Evolutionary conservation across 2,797 vertebrate species (phyloP), one percentile per base, ranked within the genome.

Genomic region (Babyrousa celebensis): DNA sequence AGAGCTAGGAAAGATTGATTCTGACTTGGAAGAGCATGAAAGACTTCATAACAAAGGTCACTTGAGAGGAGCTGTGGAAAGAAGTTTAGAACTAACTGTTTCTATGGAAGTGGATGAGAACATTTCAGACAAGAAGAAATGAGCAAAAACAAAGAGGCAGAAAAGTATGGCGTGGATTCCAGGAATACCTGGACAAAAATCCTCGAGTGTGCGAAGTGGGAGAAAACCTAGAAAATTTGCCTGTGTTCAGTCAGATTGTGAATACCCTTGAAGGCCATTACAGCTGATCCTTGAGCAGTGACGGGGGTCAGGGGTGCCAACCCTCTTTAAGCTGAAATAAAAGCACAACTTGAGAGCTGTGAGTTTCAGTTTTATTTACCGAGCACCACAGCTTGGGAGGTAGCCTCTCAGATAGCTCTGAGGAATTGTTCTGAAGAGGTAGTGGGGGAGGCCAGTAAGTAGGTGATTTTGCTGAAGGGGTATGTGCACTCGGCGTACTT

Each of bases 61-160:
- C 11, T 60, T 82, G 67, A 65, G 29, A 95, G 14, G 23, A 78
- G 14, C 18, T 58, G 11, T 40, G 52, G 40, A 83, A 82, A 89
- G 32, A 74, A 20, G 4, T n/a, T 7, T 72, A 36, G 36, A 89
- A 77, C 15, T 85, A 89, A 77, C 15, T 85, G 43, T 72, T 16
- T 89, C 78, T 72, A 12, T 79, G 65, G 72, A 85, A 72, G 63
- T 65, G 48, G 9, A 29, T 58, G 32, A 71, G 29, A 58, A 23
- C 29, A 72, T 89, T 89, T 84, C 16, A 65, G 56, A 65, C 1
- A 82, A 62, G 71, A 89, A 23, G 3, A 17, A 72, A 36, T 89
- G 72, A 85, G 12, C 60, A 82, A 85, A 84, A 85, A 23, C 85
- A 62, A 14, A 89, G 20, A 89, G 63, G 25, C n/a, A 75, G 77